phyloP scores from a whole-genome alignment of 1,140 invertebrate genomes.

The Pogonomyrmex barbatus region DNA sequence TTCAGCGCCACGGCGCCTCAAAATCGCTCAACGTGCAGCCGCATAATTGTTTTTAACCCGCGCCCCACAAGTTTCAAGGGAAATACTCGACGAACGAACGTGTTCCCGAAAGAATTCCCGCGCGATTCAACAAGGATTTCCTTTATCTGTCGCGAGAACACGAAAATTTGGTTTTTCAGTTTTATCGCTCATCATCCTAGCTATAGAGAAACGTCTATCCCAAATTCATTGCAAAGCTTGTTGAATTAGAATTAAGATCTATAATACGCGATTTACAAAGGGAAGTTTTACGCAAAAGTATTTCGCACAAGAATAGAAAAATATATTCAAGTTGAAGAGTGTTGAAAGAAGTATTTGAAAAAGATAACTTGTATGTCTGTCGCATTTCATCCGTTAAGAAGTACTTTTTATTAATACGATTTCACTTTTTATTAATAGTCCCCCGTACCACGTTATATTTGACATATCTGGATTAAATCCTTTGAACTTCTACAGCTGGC shows the following conservation, averaged over 20 bases:
- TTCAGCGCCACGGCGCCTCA: neutral
- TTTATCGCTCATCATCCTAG: neutral
- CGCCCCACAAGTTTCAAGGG: neutral
- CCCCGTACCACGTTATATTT: neutral
- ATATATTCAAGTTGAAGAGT: neutral
- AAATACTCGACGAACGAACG: neutral
- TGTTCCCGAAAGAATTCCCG: neutral
- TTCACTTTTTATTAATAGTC: constrained; percentile 10
- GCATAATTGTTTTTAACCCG: constrained; percentile 48
- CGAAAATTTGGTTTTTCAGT: neutral
- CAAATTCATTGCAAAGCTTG: neutral
- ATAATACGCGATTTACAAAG: neutral
- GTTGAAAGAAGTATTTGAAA: neutral
- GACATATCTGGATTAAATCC: neutral
- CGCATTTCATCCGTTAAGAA: neutral
- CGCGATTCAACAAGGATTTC: neutral
- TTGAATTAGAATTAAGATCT: constrained; percentile 9
- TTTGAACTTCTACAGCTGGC: neutral
- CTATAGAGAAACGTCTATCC: neutral
- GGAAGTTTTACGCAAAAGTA: neutral
- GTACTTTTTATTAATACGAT: neutral
- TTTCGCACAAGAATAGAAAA: neutral
- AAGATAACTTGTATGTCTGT: neutral
- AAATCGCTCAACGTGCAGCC: constrained; percentile 47
- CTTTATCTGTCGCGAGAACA: neutral